Conservation (phyloP, 2,888 invertebrate genomes). For the Patella pellucida region DNA sequence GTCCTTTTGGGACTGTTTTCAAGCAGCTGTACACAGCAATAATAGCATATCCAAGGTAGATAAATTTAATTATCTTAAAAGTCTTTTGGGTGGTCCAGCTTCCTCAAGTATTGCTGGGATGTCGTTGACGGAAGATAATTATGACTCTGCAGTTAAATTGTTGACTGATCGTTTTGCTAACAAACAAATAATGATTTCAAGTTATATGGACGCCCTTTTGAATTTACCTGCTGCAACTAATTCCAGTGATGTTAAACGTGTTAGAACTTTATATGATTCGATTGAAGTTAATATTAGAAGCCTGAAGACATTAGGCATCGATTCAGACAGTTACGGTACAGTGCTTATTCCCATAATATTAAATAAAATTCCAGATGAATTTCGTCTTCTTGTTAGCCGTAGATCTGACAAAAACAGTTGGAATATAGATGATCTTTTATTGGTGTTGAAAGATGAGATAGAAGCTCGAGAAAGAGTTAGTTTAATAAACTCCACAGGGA, state of each 20-base stretch:
- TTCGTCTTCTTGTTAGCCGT: not conserved
- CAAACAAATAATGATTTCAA: not conserved
- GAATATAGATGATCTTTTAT: not conserved
- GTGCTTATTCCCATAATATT: not conserved
- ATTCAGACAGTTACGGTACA: not conserved
- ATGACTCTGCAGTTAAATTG: not conserved
- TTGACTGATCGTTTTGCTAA: not conserved
- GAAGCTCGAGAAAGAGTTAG: too few species aligned
- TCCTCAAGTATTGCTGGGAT: not conserved
- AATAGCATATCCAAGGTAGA: not conserved
- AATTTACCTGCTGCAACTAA: not conserved
- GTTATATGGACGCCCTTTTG: not conserved
- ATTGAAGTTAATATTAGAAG: not conserved
- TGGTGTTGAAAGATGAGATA: not conserved
- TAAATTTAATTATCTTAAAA: not conserved
- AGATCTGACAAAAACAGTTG: not conserved
- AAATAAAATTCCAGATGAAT: not conserved
- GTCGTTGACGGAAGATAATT: not conserved
- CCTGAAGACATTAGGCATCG: not conserved
- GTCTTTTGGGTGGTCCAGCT: not conserved
- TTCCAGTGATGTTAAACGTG: not conserved
- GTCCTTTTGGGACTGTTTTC: conserved; percentile 5
- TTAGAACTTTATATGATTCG: not conserved
- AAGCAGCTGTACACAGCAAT: not conserved
- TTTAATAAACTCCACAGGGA: too few species aligned